Evolutionary conservation across 2,113 vertebrate species (phyloP).

Genomic region (Leiothrix lutea): DNA sequence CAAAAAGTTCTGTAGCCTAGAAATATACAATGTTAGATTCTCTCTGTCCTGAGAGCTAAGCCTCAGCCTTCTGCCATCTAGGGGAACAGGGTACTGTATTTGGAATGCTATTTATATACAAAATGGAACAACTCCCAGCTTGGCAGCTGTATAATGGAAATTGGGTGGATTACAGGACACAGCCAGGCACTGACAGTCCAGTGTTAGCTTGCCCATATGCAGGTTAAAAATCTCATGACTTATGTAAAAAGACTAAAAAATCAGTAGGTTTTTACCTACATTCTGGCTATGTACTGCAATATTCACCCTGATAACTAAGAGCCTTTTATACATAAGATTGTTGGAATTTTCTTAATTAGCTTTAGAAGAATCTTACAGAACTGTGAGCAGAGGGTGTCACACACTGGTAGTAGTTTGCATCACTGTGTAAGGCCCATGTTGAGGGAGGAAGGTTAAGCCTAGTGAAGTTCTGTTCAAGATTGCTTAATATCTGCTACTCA

Average conservation of each 20-base stretch:
- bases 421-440: neutral
- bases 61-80: neutral
- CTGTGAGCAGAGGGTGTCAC: neutral
- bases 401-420: rapidly evolving
- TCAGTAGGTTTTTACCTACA: neutral
- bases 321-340: neutral
- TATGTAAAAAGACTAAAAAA: neutral
- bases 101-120: neutral
- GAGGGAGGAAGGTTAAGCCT: neutral
- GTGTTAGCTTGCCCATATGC: neutral
- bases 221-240: neutral
- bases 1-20: neutral
- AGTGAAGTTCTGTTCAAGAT: neutral
- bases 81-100: neutral
- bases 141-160: neutral
- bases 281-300: neutral
- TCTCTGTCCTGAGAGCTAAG: neutral
- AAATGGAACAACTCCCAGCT: neutral
- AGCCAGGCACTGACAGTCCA: neutral
- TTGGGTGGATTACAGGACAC: neutral
- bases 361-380: neutral
- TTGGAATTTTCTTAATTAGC: neutral
- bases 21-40: neutral
- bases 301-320: neutral
- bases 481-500: neutral